A percentile compares a stretch with the other conserved stretches of the same genome.
Conservation (phyloP, 2,113 vertebrate genomes). For the Enhydra lutris region DNA sequence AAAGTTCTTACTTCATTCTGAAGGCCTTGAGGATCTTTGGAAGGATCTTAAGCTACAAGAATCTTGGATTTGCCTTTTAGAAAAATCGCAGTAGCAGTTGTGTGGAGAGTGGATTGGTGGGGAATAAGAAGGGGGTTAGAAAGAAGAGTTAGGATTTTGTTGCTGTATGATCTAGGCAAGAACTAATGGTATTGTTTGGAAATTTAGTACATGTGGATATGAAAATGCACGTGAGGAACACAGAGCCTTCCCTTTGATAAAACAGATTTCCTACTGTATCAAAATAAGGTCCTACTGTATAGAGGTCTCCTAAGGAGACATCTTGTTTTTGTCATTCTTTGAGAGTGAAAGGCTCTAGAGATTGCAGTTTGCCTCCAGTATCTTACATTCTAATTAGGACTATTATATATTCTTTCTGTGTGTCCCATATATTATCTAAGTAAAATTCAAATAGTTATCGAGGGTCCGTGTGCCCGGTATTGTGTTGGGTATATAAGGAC, state of each 20-base stretch:
- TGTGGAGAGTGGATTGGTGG: neutral
- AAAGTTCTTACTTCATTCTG: neutral
- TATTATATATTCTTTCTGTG: slow-evolving; percentile 15
- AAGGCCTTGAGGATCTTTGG: neutral
- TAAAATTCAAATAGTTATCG: neutral
- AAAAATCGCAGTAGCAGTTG: neutral
- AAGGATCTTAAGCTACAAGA: neutral
- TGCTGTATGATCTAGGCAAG: neutral
- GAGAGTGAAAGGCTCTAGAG: neutral
- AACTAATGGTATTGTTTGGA: neutral
- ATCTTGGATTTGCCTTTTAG: neutral
- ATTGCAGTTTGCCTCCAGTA: neutral
- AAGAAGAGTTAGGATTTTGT: neutral
- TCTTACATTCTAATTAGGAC: neutral
- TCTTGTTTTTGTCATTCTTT: neutral
- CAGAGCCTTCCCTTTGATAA: neutral
- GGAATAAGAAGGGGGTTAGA: neutral
- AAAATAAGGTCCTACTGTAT: neutral
- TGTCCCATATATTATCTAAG: neutral
- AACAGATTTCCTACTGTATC: neutral
- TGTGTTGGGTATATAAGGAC: neutral
- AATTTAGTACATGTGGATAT: neutral
- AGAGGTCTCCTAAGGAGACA: neutral
- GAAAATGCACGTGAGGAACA: neutral
- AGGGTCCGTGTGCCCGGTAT: neutral